Conservation (phyloP, 1,140 invertebrate species). For the Bombyx mandarina region DNA sequence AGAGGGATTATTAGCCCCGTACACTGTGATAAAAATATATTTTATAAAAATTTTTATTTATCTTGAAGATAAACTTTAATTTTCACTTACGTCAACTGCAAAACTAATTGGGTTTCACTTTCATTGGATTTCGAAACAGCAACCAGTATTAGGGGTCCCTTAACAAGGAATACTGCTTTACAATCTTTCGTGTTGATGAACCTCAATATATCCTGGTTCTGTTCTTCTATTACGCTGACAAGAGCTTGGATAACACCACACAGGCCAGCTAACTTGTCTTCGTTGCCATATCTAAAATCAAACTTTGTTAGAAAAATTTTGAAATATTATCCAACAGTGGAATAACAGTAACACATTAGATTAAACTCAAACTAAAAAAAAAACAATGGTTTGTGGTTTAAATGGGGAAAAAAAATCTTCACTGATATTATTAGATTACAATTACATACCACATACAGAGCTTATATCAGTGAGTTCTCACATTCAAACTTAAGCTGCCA, state of each 20-base stretch:
- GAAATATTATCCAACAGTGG: no score
- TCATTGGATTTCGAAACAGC: slow-evolving; percentile 87
- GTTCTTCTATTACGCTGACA: slow-evolving; percentile 91
- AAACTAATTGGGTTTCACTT: slow-evolving; percentile 85
- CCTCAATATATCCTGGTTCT: slow-evolving; percentile 84
- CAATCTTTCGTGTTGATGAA: slow-evolving; percentile 73
- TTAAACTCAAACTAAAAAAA: no score
- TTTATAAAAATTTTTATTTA: no score
- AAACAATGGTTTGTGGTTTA: no score
- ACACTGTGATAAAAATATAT: no score
- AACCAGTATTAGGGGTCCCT: slow-evolving; percentile 82
- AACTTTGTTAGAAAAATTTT: neutral
- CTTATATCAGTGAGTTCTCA: no score
- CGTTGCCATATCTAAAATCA: slow-evolving; percentile 84
- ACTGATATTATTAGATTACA: no score
- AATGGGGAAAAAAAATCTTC: no score
- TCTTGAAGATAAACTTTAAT: neutral
- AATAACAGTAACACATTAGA: no score
- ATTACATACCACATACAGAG: no score
- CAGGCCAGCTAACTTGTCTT: slow-evolving; percentile 93
- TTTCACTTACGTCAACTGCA: slow-evolving; percentile 86
- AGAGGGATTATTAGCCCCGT: no score
- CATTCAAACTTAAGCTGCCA: no score
- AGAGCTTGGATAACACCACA: slow-evolving; percentile 97
- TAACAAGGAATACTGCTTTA: slow-evolving; percentile 6